Base-by-base conservation (phyloP, 92 coral and sea anemone genomes). In the Porites divaricata region DNA sequence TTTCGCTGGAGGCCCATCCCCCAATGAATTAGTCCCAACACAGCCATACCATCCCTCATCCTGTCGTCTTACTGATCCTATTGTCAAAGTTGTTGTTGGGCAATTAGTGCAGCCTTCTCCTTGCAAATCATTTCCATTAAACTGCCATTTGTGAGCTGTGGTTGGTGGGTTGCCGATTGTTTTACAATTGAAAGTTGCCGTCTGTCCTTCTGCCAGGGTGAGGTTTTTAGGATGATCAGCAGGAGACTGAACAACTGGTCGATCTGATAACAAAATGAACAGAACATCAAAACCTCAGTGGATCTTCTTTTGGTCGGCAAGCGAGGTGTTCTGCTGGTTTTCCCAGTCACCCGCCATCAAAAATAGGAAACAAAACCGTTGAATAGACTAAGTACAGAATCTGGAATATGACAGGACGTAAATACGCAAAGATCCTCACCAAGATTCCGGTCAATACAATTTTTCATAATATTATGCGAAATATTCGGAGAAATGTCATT, bases 31-130 rank as follows among this genome's bases (percentile, higher is more conserved):
- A 1, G 58, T 65, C 26, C 98, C 98, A 85, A 83, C 61, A 73
- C 98, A 94, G 8, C 95, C 72, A 81, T 94, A 94, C 65, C 20
- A 72, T 20, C 98, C 98, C 22, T 75, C 92, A 50, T 89, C 84
- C 48, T 21, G 58, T 53, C 56, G 86, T 2, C 21, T 8, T 49
- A 90, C 93, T 57, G 54, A 26, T 12, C 6, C 2, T 17, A 63
- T 70, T 10, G 74, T 86, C 13, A 21, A 83, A 0, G 76, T 62
- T 63, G 75, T 67, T 10, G 63, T 6, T 16, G 6, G 23, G 4
- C 70, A 65, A 14, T 25, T 6, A 17, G 8, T 56, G 20, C 85
- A 69, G 19, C 8, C 17, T n/a, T n/a, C 87, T 24, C 77, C 83
- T 45, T 92, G 20, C 16, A 92, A 87, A 61, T 88, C 82, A 15